Conservation (phyloP, 2,797 vertebrate species). For the Buphagus erythrorhynchus region DNA sequence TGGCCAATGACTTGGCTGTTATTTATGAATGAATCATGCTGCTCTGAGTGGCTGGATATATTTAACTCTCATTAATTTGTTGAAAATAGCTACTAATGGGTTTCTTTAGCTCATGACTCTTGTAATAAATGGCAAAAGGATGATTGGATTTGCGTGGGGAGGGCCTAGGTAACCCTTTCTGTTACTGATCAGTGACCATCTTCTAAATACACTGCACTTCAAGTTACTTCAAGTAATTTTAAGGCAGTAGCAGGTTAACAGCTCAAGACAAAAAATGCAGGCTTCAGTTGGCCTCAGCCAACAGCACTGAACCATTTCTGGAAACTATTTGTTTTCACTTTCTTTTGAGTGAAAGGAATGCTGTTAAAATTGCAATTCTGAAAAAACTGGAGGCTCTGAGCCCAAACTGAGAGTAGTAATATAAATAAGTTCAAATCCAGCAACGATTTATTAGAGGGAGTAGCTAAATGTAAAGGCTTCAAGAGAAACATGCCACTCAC, state of each 20-base stretch:
- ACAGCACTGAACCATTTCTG: neutral
- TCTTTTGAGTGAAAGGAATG: slow-evolving; percentile 13
- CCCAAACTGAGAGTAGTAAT: neutral
- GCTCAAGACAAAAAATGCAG: neutral
- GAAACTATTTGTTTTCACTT: slow-evolving; percentile 33
- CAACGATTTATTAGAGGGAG: neutral
- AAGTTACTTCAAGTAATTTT: neutral
- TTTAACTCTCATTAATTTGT: slow-evolving; percentile 52
- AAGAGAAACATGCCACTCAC: neutral
- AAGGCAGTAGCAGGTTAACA: slow-evolving; percentile 23
- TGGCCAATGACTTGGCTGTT: slow-evolving; percentile 13
- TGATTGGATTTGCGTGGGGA: neutral
- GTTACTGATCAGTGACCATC: neutral
- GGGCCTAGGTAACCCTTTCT: neutral
- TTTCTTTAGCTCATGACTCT: slow-evolving; percentile 30
- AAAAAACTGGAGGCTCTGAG: neutral
- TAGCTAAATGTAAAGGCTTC: slow-evolving; percentile 7
- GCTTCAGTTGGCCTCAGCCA: neutral
- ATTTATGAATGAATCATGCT: slow-evolving; percentile 47
- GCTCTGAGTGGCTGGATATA: slow-evolving; percentile 34
- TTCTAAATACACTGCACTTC: neutral
- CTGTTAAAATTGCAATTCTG: slow-evolving; percentile 7
- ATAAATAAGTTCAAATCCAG: slow-evolving; percentile 12
- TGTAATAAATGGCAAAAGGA: neutral
- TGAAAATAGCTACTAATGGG: slow-evolving; percentile 40